A percentile compares a stretch with the other conserved stretches of the same genome.
phyloP scores from a whole-genome alignment of 2,888 invertebrate genomes.

The Automeris io region DNA sequence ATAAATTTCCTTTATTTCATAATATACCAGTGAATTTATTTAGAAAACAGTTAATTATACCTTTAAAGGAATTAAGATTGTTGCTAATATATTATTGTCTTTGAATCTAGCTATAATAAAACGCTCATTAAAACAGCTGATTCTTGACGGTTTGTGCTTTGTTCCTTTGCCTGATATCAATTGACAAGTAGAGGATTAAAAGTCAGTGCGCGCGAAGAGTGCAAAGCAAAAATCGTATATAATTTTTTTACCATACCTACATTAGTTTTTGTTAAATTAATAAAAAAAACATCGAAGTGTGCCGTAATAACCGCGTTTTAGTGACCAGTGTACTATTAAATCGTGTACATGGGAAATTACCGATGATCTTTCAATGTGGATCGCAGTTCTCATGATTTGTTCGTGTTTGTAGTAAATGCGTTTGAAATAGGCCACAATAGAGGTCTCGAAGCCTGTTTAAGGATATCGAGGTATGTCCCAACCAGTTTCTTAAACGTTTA shows the following conservation, averaged over 20 bases:
- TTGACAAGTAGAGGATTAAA: neutral
- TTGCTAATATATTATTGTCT: neutral
- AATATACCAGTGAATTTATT: neutral
- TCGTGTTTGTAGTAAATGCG: conserved; percentile 5
- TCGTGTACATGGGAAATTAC: conserved; percentile 4
- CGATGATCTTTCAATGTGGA: neutral
- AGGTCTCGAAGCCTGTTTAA: conserved; percentile 1
- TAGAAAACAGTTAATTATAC: neutral
- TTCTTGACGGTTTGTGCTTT: neutral
- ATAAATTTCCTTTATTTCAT: conserved; percentile 1
- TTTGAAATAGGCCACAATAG: conserved; percentile 6
- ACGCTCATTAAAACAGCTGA: conserved; percentile 8
- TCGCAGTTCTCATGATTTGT: conserved; percentile 3
- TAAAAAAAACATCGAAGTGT: neutral
- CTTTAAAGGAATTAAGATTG: neutral
- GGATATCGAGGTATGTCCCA: conserved; percentile 8
- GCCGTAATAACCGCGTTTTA: neutral
- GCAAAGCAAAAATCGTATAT: neutral
- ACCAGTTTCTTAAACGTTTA: conserved; percentile 9
- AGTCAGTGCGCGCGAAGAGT: conserved; percentile 4
- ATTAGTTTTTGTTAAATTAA: neutral
- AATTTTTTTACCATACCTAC: neutral
- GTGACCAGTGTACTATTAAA: neutral
- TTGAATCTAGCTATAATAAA: conserved; percentile 4
- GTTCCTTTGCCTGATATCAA: conserved; percentile 1